phyloP scores from a whole-genome alignment of 2,797 vertebrate species.

The Mormyrops boulengeri region DNA sequence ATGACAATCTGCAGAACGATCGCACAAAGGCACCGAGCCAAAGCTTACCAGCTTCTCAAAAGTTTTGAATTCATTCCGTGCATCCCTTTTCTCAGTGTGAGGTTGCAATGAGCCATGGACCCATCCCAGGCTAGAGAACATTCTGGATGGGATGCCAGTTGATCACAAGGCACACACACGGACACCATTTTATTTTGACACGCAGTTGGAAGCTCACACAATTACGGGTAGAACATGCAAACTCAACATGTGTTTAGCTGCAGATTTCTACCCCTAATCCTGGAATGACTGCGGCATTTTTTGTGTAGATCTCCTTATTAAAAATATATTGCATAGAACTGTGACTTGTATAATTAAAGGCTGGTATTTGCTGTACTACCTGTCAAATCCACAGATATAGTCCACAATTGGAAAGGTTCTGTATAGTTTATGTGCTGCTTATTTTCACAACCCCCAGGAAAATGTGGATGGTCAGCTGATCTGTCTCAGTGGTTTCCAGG shows the following conservation, averaged over 20 bases:
- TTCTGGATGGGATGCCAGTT: not conserved
- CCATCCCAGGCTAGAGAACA: not conserved
- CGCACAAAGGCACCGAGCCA: not conserved
- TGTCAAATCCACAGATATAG: not conserved
- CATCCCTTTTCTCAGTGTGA: not conserved
- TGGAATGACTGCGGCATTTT: not conserved
- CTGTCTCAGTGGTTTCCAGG: slow-evolving; percentile 5
- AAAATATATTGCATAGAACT: too few species aligned
- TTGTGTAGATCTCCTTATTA: not conserved
- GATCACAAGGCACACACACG: not conserved
- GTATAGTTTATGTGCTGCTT: not conserved
- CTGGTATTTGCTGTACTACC: not conserved
- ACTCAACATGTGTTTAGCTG: not conserved
- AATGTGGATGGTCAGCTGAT: not conserved
- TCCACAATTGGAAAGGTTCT: not conserved
- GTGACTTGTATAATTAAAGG: not conserved
- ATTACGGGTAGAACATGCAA: not conserved
- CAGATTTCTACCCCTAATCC: not conserved
- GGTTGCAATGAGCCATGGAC: not conserved
- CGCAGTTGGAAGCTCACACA: not conserved
- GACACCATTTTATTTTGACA: not conserved
- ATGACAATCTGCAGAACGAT: not conserved
- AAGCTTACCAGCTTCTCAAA: not conserved
- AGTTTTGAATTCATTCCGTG: not conserved
- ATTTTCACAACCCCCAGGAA: not conserved